Evolutionary conservation across 2,888 invertebrate genomes (phyloP).

Genomic region (Gymnoscelis rufifasciata): DNA sequence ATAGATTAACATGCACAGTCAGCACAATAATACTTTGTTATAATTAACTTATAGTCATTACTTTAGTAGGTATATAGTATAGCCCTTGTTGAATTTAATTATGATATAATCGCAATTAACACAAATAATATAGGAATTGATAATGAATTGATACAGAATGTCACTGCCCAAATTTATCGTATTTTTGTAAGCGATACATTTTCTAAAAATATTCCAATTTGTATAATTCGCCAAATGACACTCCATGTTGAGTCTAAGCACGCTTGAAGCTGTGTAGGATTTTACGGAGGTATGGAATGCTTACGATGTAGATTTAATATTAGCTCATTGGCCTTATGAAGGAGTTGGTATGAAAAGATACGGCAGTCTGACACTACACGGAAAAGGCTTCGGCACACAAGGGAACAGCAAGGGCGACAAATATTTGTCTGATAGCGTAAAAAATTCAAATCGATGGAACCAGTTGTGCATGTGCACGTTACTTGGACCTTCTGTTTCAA

Average conservation of each 20-base stretch:
- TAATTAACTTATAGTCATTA: conserved; percentile 32
- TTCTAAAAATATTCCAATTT: conserved; percentile 41
- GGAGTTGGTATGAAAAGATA: neutral
- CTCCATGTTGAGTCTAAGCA: conserved; percentile 58
- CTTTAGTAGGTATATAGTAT: conserved; percentile 23
- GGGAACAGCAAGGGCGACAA: no score
- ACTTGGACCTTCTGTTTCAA: no score
- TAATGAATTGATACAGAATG: conserved; percentile 40
- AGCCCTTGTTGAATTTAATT: conserved; percentile 36
- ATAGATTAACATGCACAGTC: conserved; percentile 50
- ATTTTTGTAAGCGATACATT: conserved; percentile 45
- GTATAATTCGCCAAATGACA: conserved; percentile 42
- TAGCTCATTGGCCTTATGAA: conserved; percentile 8
- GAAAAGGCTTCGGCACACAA: no score
- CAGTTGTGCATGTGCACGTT: no score
- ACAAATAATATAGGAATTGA: conserved; percentile 53
- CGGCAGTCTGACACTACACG: no score
- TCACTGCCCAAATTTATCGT: conserved; percentile 55
- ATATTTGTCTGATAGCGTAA: no score
- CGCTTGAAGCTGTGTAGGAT: conserved; percentile 34
- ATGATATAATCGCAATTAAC: conserved; percentile 10
- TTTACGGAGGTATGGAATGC: conserved; percentile 18
- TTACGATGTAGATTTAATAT: conserved; percentile 11
- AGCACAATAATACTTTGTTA: conserved; percentile 53
- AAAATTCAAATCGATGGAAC: no score